Percentiles rank a stretch among this genome's conserved stretches.
These are phyloP conservation scores for Cataglyphis cursor DNA, from an alignment of 2,888 invertebrate species.

Conservation along the genomic window DNA sequence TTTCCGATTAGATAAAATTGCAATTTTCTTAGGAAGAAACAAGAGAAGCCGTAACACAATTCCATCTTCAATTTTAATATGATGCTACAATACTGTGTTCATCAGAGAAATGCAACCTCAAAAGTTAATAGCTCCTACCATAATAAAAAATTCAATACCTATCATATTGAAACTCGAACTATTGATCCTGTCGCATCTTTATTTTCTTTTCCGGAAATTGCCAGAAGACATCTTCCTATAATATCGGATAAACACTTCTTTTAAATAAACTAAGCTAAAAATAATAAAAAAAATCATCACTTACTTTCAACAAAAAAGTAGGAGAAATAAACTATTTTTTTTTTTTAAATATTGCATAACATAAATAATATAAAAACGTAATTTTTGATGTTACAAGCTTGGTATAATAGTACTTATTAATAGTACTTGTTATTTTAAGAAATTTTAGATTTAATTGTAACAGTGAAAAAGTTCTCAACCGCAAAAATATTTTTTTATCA, in stretches of 20 bases:
- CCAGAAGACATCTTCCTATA: not conserved
- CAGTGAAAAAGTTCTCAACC: not conserved
- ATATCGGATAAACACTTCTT: not conserved
- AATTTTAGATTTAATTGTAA: not conserved
- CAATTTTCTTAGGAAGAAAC: not conserved
- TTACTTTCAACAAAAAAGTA: not conserved
- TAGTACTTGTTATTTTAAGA: not conserved
- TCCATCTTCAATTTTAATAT: not conserved
- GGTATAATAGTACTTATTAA: not conserved
- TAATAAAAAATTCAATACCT: constrained; percentile 11
- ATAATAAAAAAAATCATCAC: not conserved
- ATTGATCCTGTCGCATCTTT: not conserved
- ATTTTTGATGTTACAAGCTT: not conserved
- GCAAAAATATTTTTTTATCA: not conserved
- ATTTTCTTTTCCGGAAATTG: constrained; percentile 34
- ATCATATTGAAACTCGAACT: constrained; percentile 2
- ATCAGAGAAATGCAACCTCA: not conserved
- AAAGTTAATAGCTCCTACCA: not conserved
- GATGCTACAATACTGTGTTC: not conserved
- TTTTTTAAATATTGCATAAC: not conserved
- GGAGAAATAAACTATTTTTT: not conserved
- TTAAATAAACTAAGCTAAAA: constrained; percentile 4
- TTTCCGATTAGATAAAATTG: not conserved
- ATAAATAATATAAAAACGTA: not conserved
- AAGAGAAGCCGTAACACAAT: not conserved